Evolutionary conservation across 30 jellyfish, hydroid and myxozoan species (phyloP), one percentile per base, ranked within the genome.

Genomic region (Turritopsis dohrnii): DNA sequence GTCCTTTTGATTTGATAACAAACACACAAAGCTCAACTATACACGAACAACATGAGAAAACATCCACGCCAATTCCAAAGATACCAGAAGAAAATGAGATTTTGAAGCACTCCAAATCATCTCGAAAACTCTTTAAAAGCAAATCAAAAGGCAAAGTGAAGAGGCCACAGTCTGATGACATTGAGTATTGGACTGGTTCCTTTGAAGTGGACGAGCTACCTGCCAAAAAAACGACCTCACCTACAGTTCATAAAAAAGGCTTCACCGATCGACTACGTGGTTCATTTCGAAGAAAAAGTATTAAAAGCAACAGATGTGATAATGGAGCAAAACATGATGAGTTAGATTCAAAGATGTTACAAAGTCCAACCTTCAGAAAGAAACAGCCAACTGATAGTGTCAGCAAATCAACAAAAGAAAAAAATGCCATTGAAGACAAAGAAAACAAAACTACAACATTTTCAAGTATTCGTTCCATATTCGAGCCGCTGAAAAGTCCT

Each of bases 181-280:
- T 80, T 41, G 87, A 80, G 8, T 80, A 80, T 65, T 80, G 76
- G 54, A 80, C 65, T 0, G 83, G 87, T 80, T 19, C 30, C 22
- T 23, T 80, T n/a, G 84, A 76, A 28, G 54, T 28, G 54, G 66
- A 23, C 19, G 77, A 52, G 54, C 24, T 65, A 16, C 84, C 52
- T 76, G 52, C 28, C 28, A 28, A 19, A 76, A 66, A 80, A 53
- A 80, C 52, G 22, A 19, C 17, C 30, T 27, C 77, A 9, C 77
- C 77, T 27, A 17, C 17, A 69, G 30, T n/a, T 23, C 1, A 69
- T 7, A 27, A 69, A 9, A 69, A 69, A 69, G 77, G 30, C 22
- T 1, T 1, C 30, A 69, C 77, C 9, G 77, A 69, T n/a, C 28
- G 30, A n/a, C 28, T 69, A 69, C 28, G 30, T n/a, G 77, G 77